These are phyloP conservation scores for Pseudorhiza aurosa DNA, from an alignment of 30 jellyfish, hydroid and myxozoan genomes.

Conservation along the genomic window DNA sequence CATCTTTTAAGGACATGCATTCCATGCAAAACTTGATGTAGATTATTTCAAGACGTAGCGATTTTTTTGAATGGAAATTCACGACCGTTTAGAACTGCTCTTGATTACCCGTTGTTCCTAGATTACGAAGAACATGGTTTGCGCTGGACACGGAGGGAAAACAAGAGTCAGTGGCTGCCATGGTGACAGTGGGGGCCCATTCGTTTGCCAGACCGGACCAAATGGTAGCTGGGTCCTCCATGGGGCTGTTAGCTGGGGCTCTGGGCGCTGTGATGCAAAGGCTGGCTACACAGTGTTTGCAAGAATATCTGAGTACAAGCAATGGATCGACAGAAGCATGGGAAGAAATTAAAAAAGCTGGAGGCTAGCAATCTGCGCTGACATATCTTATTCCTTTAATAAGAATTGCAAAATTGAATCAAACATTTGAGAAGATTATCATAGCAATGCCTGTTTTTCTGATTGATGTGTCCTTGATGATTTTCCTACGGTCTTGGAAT, in stretches of 20 bases:
- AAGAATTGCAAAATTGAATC: no score
- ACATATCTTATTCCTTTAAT: no score
- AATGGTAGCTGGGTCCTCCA: slow-evolving; percentile 76
- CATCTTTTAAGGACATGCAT: no score
- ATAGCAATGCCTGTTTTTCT: no score
- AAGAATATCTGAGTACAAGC: slow-evolving; percentile 47
- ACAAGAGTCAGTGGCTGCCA: slow-evolving; percentile 88
- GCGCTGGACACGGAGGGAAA: slow-evolving; percentile 81
- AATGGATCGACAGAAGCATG: slow-evolving; percentile 71
- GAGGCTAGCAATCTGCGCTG: neutral
- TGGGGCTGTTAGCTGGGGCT: slow-evolving; percentile 93
- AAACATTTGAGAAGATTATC: no score
- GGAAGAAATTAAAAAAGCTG: neutral
- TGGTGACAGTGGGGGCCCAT: slow-evolving; percentile 97
- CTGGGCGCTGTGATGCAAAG: slow-evolving; percentile 71
- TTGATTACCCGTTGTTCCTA: no score
- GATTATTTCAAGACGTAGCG: no score
- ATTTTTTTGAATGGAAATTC: no score
- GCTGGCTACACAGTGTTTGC: slow-evolving; percentile 85
- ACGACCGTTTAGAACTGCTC: no score
- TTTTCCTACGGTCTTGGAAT: no score
- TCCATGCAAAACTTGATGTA: no score
- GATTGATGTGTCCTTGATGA: no score
- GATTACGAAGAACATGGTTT: slow-evolving; percentile 75
- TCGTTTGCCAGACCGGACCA: slow-evolving; percentile 82